Conservation (phyloP, 1,140 invertebrate genomes). For the Penaeus japonicus region DNA sequence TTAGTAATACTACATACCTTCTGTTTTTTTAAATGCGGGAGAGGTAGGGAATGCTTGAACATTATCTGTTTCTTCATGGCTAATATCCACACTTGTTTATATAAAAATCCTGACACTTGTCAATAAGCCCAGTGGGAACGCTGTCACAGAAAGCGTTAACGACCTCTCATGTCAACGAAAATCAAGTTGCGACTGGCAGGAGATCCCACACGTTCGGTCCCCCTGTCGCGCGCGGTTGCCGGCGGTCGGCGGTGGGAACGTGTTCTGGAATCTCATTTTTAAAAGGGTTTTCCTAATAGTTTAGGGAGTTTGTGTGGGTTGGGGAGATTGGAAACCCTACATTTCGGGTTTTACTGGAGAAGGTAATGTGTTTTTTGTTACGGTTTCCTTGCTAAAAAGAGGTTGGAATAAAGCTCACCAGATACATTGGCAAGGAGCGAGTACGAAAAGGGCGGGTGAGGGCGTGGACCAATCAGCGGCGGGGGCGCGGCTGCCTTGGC, state of each 20-base stretch:
- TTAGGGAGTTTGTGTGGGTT: not conserved
- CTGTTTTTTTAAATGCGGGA: not conserved
- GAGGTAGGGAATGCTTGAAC: slow-evolving; percentile 40
- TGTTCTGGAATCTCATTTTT: not conserved
- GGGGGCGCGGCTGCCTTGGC: slow-evolving; percentile 19
- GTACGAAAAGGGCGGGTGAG: slow-evolving; percentile 50
- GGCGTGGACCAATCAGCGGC: slow-evolving; percentile 27
- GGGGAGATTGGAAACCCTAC: no score
- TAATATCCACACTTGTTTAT: not conserved
- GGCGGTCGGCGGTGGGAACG: not conserved
- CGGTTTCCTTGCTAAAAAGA: not conserved
- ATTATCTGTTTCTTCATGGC: slow-evolving; percentile 51
- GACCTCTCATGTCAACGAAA: not conserved
- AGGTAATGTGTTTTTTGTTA: no score
- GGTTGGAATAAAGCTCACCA: not conserved
- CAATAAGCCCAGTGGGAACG: not conserved
- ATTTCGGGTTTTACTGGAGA: no score
- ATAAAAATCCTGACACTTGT: not conserved
- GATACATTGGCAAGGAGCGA: not conserved
- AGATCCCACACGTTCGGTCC: not conserved
- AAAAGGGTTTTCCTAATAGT: not conserved
- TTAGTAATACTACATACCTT: slow-evolving; percentile 4
- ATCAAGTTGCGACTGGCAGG: not conserved
- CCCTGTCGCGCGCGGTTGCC: not conserved
- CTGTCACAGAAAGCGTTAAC: not conserved